Conservation (phyloP, 2,113 vertebrate species). For the Paradisaea rubra region DNA sequence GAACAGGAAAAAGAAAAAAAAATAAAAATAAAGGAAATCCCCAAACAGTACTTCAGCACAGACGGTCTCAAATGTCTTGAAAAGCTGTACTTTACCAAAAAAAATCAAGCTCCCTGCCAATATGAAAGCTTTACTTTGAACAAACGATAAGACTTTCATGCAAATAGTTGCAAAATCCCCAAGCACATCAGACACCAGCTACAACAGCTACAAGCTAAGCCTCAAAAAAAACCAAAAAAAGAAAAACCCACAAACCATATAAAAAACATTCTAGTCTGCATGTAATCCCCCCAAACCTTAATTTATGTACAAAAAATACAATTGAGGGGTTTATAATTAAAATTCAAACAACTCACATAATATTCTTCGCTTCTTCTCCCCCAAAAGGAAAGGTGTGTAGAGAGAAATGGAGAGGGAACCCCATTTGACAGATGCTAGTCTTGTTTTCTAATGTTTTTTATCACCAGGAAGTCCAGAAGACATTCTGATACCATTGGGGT, state of each 20-base stretch:
- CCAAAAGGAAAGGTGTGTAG: constrained; percentile 16
- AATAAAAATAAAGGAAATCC: not conserved
- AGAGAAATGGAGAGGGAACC: constrained; percentile 26
- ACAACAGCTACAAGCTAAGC: not conserved
- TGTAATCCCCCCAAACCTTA: not conserved
- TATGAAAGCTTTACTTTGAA: not conserved
- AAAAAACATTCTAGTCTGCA: not conserved
- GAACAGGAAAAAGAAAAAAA: not conserved
- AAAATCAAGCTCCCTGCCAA: not conserved
- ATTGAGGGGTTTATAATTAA: not conserved
- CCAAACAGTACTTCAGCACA: not conserved
- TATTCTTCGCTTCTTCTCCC: constrained; percentile 38
- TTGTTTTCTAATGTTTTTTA: not conserved
- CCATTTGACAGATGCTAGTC: constrained; percentile 36
- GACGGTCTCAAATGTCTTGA: not conserved
- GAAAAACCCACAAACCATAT: not conserved
- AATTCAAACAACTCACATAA: constrained; percentile 40
- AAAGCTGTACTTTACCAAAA: not conserved
- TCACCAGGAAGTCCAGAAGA: not conserved
- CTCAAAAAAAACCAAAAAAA: not conserved
- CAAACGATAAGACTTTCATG: not conserved
- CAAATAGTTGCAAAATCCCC: not conserved
- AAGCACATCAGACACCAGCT: not conserved
- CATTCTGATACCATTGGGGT: not conserved
- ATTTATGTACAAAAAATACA: not conserved